Percentiles rank a stretch among this genome's conserved stretches.
Conservation (phyloP, 2,888 invertebrate species). For the Tubulanus polymorphus region DNA sequence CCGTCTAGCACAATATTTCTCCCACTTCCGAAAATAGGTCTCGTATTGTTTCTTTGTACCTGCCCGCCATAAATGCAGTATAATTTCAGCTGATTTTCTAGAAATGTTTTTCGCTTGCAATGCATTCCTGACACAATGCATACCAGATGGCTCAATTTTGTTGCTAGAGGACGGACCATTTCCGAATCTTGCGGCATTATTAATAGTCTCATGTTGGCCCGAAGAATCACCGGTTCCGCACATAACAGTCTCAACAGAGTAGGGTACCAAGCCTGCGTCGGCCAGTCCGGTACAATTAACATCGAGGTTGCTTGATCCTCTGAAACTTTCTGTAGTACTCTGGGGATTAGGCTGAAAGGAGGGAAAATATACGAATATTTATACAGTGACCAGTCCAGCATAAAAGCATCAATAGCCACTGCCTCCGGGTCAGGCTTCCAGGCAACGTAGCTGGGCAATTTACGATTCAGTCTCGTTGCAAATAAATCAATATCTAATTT, state of each 20-base stretch:
- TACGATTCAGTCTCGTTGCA: conserved; percentile 17
- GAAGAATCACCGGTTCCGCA: conserved; percentile 4
- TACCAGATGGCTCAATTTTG: not conserved
- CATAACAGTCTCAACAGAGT: not conserved
- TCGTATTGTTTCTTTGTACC: conserved; percentile 14
- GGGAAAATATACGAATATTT: conserved; percentile 9
- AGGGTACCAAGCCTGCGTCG: conserved; percentile 6
- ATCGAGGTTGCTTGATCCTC: conserved; percentile 2
- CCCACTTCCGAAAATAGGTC: conserved; percentile 9
- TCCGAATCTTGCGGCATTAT: not conserved
- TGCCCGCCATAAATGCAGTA: not conserved
- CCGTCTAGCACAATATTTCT: not conserved
- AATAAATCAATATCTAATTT: conserved; percentile 13
- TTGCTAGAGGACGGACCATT: not conserved
- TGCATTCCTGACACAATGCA: not conserved
- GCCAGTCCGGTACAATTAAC: conserved; percentile 2
- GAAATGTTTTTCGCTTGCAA: too few relatives aligned
- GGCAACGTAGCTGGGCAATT: conserved; percentile 10
- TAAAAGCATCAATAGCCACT: conserved; percentile 15
- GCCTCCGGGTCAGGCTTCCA: conserved; percentile 15
- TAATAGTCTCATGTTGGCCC: not conserved
- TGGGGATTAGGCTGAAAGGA: conserved; percentile 15
- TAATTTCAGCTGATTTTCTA: too few relatives aligned
- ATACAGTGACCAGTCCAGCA: conserved; percentile 10
- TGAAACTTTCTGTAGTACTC: conserved; percentile 4